Evolutionary conservation across 2,888 invertebrate genomes (phyloP).

Genomic region (Cheilosia soror): DNA sequence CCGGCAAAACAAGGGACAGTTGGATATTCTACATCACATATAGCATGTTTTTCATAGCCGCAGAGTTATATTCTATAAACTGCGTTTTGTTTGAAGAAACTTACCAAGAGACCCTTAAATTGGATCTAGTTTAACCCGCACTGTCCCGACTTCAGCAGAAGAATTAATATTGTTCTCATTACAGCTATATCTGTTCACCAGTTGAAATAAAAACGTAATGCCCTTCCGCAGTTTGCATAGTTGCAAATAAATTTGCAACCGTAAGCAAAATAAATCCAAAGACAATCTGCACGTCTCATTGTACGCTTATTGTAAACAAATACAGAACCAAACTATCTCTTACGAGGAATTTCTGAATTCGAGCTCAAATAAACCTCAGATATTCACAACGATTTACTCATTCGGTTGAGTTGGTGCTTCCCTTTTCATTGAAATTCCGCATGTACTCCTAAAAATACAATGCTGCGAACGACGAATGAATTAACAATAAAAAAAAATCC

Average conservation of each 20-base stretch:
- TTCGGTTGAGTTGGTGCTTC: constrained; percentile 5
- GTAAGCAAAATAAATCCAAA: background rate
- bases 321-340: background rate
- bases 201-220: no score
- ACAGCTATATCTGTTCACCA: no score
- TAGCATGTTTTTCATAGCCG: no score
- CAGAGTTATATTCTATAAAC: no score
- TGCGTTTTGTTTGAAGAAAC: no score
- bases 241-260: background rate
- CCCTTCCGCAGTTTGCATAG: no score
- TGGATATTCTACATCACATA: no score
- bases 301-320: constrained; percentile 3
- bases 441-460: constrained; percentile 1
- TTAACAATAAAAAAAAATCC: constrained; percentile 45
- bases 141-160: no score
- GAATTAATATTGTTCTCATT: no score
- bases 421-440: constrained; percentile 4
- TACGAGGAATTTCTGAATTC: constrained; percentile 12
- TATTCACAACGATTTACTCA: constrained; percentile 25
- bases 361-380: constrained; percentile 35
- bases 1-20: no score
- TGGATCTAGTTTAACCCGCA: no score
- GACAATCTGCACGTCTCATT: background rate
- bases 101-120: no score
- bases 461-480: constrained; percentile 1